A percentile compares a stretch with the other conserved stretches of the same genome.
Evolutionary conservation across 2,888 invertebrate genomes (phyloP).

Genomic region (Melipona beecheii): DNA sequence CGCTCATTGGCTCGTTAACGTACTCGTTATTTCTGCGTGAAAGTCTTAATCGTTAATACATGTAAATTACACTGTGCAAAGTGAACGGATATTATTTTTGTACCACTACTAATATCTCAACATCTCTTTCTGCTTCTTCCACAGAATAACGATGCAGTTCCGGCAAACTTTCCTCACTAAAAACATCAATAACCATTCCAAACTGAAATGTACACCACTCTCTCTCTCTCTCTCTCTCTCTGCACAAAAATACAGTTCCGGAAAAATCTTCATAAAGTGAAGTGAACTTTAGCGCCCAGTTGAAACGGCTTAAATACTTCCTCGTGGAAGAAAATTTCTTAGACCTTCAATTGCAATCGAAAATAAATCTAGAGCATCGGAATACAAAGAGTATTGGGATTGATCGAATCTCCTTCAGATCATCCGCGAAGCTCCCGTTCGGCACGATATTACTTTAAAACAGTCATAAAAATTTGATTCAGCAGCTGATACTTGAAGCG

Average conservation of each 20-base stretch:
- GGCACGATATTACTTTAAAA: neutral
- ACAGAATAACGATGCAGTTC: neutral
- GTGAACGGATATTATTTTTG: neutral
- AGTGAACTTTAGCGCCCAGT: neutral
- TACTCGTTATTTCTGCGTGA: slow-evolving; percentile 50
- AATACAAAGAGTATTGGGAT: neutral
- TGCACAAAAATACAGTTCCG: neutral
- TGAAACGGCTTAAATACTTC: too few relatives aligned
- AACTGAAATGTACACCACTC: too few relatives aligned
- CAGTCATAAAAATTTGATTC: slow-evolving; percentile 19
- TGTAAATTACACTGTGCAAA: neutral
- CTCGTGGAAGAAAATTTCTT: too few relatives aligned
- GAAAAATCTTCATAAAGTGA: neutral
- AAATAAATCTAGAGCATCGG: neutral
- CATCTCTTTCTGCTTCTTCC: too few relatives aligned
- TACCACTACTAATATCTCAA: too few relatives aligned
- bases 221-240: too few relatives aligned
- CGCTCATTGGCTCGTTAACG: slow-evolving; percentile 41
- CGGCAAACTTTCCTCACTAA: neutral
- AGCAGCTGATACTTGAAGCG: neutral
- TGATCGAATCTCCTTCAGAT: neutral
- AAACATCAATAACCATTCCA: neutral
- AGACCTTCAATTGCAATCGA: neutral
- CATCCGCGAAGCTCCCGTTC: neutral
- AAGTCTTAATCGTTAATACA: slow-evolving; percentile 28